phyloP scores from a whole-genome alignment of 2,113 vertebrate species.

The Cyanoliseus patagonus region DNA sequence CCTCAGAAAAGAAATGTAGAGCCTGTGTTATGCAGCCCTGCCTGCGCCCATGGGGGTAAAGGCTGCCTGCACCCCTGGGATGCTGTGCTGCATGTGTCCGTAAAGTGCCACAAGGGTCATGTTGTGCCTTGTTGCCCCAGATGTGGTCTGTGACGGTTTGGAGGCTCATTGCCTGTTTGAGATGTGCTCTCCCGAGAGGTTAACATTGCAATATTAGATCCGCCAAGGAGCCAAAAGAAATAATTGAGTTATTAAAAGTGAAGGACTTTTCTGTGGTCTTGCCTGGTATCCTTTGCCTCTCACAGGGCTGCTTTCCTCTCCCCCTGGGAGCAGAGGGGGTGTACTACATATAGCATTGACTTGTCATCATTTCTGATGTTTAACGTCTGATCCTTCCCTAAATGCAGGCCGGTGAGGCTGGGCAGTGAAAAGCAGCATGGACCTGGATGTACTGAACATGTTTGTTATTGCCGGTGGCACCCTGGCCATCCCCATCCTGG shows the following conservation, averaged over 20 bases:
- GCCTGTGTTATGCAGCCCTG: not conserved
- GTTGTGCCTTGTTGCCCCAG: fast-evolving
- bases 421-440: slow-evolving; percentile 73
- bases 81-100: not conserved
- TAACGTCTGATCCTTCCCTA: not conserved
- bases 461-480: slow-evolving; percentile 83
- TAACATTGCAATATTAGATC: not conserved
- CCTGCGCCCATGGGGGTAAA: not conserved
- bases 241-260: not conserved
- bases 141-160: fast-evolving
- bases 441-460: slow-evolving; percentile 88
- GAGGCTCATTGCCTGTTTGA: not conserved
- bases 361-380: not conserved
- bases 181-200: not conserved
- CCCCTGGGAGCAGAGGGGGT: not conserved
- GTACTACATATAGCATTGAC: not conserved
- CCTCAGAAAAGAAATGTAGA: not conserved
- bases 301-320: not conserved
- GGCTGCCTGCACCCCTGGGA: not conserved
- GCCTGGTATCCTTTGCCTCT: not conserved
- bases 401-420: slow-evolving; percentile 12
- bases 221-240: not conserved
- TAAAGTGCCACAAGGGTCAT: not conserved
- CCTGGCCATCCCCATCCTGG: slow-evolving; percentile 84
- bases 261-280: not conserved